phyloP scores from a whole-genome alignment of 2,113 vertebrate genomes.

The Eudorcas thomsonii region DNA sequence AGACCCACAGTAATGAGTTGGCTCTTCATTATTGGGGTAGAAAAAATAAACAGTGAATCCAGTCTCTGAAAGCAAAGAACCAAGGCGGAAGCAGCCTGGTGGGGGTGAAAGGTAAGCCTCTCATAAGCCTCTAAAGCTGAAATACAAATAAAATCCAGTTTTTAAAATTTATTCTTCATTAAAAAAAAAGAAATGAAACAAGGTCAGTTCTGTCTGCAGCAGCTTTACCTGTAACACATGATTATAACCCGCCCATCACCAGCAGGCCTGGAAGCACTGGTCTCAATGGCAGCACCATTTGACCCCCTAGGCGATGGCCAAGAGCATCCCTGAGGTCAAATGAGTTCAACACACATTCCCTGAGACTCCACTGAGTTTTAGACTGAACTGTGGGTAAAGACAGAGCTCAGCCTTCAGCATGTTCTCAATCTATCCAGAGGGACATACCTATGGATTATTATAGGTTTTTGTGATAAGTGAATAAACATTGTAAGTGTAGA shows the following conservation, averaged over 20 bases:
- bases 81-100: neutral
- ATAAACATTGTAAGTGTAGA: neutral
- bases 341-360: neutral
- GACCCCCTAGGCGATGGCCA: neutral
- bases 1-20: neutral
- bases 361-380: neutral
- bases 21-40: neutral
- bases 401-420: neutral
- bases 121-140: neutral
- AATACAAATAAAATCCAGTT: neutral
- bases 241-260: too few species aligned
- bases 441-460: fast-evolving
- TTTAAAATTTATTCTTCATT: neutral
- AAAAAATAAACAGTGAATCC: neutral
- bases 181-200: neutral
- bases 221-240: neutral
- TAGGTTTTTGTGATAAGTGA: neutral
- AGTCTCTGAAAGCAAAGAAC: neutral
- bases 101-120: fast-evolving
- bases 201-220: neutral
- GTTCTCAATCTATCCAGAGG: neutral
- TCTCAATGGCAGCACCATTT: neutral
- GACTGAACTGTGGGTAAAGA: neutral
- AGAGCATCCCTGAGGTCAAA: neutral
- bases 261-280: neutral